phyloP scores from a whole-genome alignment of 2,888 invertebrate species.

The Pristionchus arcanus region DNA sequence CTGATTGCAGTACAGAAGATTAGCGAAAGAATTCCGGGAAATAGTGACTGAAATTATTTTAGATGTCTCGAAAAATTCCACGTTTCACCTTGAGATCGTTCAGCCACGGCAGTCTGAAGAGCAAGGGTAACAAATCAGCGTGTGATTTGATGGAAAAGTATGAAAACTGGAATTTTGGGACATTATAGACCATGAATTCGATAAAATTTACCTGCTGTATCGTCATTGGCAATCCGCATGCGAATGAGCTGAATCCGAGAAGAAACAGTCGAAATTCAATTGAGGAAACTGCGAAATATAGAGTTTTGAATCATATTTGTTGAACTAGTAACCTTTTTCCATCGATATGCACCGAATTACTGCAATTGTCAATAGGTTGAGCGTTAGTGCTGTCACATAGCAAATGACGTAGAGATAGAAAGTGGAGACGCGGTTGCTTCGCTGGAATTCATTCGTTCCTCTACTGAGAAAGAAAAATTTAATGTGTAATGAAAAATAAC shows the following conservation, averaged over 20 bases:
- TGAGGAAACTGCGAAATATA: not conserved
- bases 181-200: not conserved
- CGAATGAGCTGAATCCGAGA: not conserved
- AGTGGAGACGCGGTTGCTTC: conserved; percentile 4
- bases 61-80: not conserved
- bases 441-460: not conserved
- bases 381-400: not conserved
- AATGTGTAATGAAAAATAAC: no score
- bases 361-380: not conserved
- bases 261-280: not conserved
- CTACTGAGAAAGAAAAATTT: no score
- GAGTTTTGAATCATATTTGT: not conserved
- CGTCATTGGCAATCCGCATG: not conserved
- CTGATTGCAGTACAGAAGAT: not conserved
- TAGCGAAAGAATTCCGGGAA: not conserved
- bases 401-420: conserved; percentile 1
- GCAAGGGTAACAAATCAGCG: not conserved
- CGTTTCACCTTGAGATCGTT: not conserved
- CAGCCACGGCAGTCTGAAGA: not conserved
- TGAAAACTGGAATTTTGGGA: not conserved
- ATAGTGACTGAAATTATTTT: not conserved
- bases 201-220: not conserved
- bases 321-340: not conserved
- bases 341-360: not conserved
- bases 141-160: not conserved